Percentiles rank a stretch among this genome's conserved stretches.
These are phyloP conservation scores for Drosophila sp. DNA, from an alignment of 1,140 invertebrate species.

Conservation along the genomic window DNA sequence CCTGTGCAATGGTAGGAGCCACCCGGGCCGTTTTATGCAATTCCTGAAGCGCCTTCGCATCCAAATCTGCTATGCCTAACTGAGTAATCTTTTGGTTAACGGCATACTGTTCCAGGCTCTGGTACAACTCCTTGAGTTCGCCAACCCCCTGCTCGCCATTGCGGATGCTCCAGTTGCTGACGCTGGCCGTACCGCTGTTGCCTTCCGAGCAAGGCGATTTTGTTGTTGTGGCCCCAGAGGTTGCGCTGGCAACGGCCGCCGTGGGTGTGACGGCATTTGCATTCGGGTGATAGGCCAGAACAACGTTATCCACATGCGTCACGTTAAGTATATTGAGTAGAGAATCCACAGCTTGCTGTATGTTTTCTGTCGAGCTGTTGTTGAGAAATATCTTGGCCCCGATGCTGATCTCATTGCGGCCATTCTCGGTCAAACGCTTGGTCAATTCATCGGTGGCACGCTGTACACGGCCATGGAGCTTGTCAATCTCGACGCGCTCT, in stretches of 20 bases:
- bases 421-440: conserved; percentile 86
- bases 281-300: conserved; percentile 79
- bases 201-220: conserved; percentile 46
- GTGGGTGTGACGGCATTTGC: conserved; percentile 20
- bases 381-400: conserved; percentile 87
- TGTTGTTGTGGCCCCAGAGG: conserved; percentile 51
- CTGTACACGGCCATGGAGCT: conserved; percentile 64
- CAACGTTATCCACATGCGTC: conserved; percentile 78
- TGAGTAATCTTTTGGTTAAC: conserved; percentile 85
- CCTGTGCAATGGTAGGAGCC: conserved; percentile 96
- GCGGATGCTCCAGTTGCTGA: conserved; percentile 83
- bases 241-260: conserved; percentile 56
- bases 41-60: conserved; percentile 89
- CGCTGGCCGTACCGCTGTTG: neutral
- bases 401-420: conserved; percentile 86
- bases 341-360: conserved; percentile 64
- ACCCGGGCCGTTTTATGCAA: conserved; percentile 91
- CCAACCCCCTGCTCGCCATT: conserved; percentile 76
- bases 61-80: conserved; percentile 95
- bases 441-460: conserved; percentile 84
- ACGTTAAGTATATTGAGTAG: conserved; percentile 72
- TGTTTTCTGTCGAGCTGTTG: conserved; percentile 68
- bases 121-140: conserved; percentile 86
- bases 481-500: conserved; percentile 62
- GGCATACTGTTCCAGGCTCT: conserved; percentile 69